These are phyloP conservation scores for Aurelia sp. DNA, from an alignment of 30 jellyfish, hydroid and myxozoan genomes.

Conservation along the genomic window DNA sequence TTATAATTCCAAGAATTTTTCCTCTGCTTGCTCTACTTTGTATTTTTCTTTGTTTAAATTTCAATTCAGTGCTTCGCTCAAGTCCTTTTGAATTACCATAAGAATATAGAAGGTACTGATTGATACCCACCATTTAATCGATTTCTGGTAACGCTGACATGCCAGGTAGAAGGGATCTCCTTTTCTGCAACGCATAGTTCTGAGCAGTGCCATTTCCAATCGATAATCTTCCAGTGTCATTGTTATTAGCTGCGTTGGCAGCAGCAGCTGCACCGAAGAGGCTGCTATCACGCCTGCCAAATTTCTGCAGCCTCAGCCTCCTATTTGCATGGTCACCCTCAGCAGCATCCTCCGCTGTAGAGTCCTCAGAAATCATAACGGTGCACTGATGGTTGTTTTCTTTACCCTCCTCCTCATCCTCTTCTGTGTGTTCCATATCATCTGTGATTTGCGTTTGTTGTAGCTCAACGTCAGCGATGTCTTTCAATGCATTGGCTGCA, in stretches of 20 bases:
- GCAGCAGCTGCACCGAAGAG: conserved; percentile 60
- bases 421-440: conserved; percentile 40
- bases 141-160: conserved; percentile 85
- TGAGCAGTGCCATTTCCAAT: conserved; percentile 50
- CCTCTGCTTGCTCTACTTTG: too few relatives aligned
- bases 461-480: conserved; percentile 60
- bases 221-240: conserved; percentile 43
- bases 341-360: conserved; percentile 18
- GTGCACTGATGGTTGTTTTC: conserved; percentile 47
- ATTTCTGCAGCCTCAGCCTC: conserved; percentile 71
- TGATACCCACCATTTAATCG: neutral
- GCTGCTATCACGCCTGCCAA: conserved; percentile 83
- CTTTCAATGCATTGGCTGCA: conserved; percentile 97
- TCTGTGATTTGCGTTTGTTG: conserved; percentile 69
- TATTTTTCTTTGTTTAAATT: too few relatives aligned
- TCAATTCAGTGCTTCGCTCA: too few relatives aligned
- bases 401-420: conserved; percentile 52
- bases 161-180: conserved; percentile 87
- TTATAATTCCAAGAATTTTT: too few relatives aligned
- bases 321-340: conserved; percentile 41
- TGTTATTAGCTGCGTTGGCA: conserved; percentile 25
- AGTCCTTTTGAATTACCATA: too few relatives aligned
- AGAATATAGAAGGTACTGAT: too few relatives aligned
- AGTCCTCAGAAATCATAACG: conserved; percentile 37
- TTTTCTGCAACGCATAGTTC: conserved; percentile 76